Base-by-base conservation (phyloP, 1,140 invertebrate genomes). In the Eciton burchellii region DNA sequence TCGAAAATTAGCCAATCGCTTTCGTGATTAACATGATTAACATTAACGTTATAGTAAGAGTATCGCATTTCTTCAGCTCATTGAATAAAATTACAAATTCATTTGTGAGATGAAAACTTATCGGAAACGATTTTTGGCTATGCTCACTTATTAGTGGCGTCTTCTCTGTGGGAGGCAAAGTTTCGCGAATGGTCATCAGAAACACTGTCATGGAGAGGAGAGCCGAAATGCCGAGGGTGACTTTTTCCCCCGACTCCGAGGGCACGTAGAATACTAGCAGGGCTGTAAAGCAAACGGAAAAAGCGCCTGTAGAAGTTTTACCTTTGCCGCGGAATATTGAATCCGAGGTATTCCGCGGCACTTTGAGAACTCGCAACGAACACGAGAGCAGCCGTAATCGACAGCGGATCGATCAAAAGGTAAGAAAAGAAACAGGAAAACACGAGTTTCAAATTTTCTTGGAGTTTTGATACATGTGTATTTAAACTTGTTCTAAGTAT, bases 161-260 rank as follows among this genome's bases (percentile, higher is more conserved):
- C 92, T 98, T 98, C 88, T 98, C 97, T 0, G 98, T 98, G 0
- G 98, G 98, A n/a, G 98, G 98, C 88, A 98, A 94, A 59, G 96
- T 97, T 91, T 99, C 98, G 66, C 97, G 94, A 21, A 99, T 98
- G 16, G 98, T 97, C 98, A 99, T 98, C 2, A 99, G 94, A 92
- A 98, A 98, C 11, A 99, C 98, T 0, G 98, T 98, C 97, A 98
- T 98, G 4, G 97, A 98, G 3, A 99, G 95, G 0, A 99, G 94
- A 0, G 98, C 97, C 65, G 97, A 98, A 81, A 98, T 98, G 24
- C 98, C 97, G 29, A 97, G 94, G 11, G 96, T 97, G 54, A 97
- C 97, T 93, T 98, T 98, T 92, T 98, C 98, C 1, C 98, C 98
- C 1, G 97, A 98, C 90, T 98, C 98, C 19, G 97, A 97, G 35